These are phyloP conservation scores for Cantharis flavilabris DNA, from an alignment of 2,888 invertebrate species.

Conservation along the genomic window DNA sequence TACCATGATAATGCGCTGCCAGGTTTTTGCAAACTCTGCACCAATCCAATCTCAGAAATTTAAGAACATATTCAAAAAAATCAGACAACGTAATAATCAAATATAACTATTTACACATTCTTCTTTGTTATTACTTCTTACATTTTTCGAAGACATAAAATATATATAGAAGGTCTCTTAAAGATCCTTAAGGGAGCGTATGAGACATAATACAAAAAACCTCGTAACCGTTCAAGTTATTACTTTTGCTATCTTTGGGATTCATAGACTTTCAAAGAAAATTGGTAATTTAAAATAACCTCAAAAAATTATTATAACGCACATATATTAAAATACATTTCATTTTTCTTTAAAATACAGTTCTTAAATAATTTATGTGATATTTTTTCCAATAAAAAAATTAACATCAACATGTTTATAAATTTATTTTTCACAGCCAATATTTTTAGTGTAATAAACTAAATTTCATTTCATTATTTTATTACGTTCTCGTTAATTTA, in stretches of 20 bases:
- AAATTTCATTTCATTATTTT: background rate
- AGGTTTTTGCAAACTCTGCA: background rate
- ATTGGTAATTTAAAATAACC: slow-evolving; percentile 42
- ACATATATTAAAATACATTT: background rate
- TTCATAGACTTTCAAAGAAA: slow-evolving; percentile 51
- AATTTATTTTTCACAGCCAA: background rate
- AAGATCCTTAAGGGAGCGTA: slow-evolving; percentile 38
- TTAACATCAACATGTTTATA: background rate
- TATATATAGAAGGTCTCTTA: slow-evolving; percentile 35
- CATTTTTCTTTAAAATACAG: background rate
- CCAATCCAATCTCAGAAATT: background rate
- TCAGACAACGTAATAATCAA: background rate
- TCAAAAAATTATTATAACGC: slow-evolving; percentile 1
- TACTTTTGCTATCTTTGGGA: slow-evolving; percentile 47
- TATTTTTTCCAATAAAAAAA: background rate
- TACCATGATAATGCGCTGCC: background rate
- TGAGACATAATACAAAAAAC: slow-evolving; percentile 37
- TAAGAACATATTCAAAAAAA: background rate
- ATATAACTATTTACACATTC: background rate
- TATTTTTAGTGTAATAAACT: background rate
- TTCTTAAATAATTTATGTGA: background rate
- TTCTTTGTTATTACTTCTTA: background rate
- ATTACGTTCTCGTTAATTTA: background rate
- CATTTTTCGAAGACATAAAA: slow-evolving; percentile 23
- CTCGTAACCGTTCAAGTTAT: slow-evolving; percentile 33